Evolutionary conservation across 92 coral and sea anemone genomes (phyloP), one percentile per base, ranked within the genome.

Genomic region (Muricea muricata): DNA sequence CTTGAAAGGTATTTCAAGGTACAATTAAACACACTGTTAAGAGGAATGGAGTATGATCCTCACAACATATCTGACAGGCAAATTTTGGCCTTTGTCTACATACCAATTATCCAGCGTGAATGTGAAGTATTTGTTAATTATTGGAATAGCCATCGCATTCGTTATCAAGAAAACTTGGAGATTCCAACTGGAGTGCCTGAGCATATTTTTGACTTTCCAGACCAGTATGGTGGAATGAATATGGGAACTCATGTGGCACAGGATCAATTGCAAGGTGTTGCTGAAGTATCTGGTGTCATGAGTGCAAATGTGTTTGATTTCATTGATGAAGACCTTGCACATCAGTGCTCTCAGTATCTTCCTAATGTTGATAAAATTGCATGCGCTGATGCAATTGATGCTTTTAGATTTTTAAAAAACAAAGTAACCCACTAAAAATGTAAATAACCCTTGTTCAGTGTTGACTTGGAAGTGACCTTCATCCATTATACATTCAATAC

Each of bases 141-240:
- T 76, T 91, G 94, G 91, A 88, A 88, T 70, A 73, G 79, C 6
- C 94, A 88, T 66, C 34, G 90, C 88, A 88, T 85, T 57, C 77
- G 90, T 34, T 81, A 60, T n/a, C 94, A 91, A 78, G 86, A 86
- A 65, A 89, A 86, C 1, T 23, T 89, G 35, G 85, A 81, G 63
- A 84, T 91, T 50, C 94, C 91, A 54, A 84, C 92, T 82, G 91
- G 91, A 65, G 84, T 92, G 17, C 94, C 94, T 33, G 77, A 92
- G 11, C 92, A 92, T 86, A 81, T 39, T 39, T 39, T 39, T 39
- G 11, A 39, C 45, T 39, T 39, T 11, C 45, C 45, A 39, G 45
- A 39, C 39, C 12, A 78, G 33, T 89, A 89, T 89, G 89, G 80
- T 4, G 89, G 90, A 2, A 45, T 52, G 34, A 85, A 79, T 34